phyloP scores from a whole-genome alignment of 1,140 invertebrate species.

The Neuroterus valhalla region DNA sequence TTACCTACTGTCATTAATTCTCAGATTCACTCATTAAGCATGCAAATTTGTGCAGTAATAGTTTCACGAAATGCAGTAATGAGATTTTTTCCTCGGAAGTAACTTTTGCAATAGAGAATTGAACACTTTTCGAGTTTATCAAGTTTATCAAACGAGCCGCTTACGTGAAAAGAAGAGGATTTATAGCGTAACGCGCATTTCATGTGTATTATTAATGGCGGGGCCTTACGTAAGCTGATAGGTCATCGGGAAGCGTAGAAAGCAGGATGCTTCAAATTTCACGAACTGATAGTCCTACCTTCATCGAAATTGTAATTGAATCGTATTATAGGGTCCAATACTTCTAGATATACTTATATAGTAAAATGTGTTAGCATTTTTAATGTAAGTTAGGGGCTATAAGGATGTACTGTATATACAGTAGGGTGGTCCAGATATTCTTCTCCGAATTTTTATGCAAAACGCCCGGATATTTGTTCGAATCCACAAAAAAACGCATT shows the following conservation, averaged over 20 bases:
- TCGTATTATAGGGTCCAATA: too few relatives aligned
- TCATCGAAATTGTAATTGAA: too few relatives aligned
- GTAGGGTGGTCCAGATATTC: too few relatives aligned
- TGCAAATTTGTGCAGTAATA: slow-evolving; percentile 1
- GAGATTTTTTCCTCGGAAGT: slow-evolving; percentile 6
- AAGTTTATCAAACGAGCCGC: slow-evolving; percentile 11
- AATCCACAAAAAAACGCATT: too few relatives aligned
- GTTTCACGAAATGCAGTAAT: not conserved
- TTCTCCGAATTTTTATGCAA: too few relatives aligned
- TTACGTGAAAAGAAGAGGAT: not conserved
- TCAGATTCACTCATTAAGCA: not conserved
- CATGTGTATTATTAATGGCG: slow-evolving; percentile 9
- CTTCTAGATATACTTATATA: too few relatives aligned
- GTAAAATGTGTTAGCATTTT: too few relatives aligned
- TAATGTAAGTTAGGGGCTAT: too few relatives aligned
- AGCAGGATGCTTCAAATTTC: slow-evolving; percentile 32
- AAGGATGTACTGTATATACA: too few relatives aligned
- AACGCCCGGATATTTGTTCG: too few relatives aligned
- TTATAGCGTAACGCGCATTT: slow-evolving; percentile 4
- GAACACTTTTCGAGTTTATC: slow-evolving; percentile 12
- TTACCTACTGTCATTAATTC: not conserved
- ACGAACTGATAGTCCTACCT: too few relatives aligned
- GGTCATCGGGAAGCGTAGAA: slow-evolving; percentile 32
- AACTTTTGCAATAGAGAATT: not conserved
- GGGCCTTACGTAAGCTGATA: slow-evolving; percentile 31